Conservation (phyloP, 2,797 vertebrate species). For the Enoplosus armatus region DNA sequence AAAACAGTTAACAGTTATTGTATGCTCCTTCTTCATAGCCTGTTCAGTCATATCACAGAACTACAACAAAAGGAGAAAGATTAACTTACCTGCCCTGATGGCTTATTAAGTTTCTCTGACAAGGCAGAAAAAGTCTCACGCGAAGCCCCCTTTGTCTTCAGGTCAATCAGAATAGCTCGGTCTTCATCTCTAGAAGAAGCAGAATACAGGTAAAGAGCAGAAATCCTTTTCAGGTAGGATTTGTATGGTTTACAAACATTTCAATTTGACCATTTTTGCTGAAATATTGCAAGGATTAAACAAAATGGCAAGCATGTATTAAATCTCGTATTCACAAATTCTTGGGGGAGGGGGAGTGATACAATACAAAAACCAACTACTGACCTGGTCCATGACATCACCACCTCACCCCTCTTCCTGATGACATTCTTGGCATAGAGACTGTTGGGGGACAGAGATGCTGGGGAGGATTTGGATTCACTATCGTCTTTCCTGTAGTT, state of each 20-base stretch:
- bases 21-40: background rate
- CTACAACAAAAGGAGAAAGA: background rate
- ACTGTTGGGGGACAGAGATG: constrained; percentile 82
- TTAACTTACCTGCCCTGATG: constrained; percentile 88
- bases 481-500: constrained; percentile 62
- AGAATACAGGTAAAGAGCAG: background rate
- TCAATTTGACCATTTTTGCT: no score
- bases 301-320: background rate
- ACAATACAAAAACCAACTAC: constrained; percentile 24
- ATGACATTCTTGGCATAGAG: constrained; percentile 95
- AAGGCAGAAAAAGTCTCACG: constrained; percentile 91
- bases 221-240: background rate
- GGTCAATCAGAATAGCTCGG: constrained; percentile 90
- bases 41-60: background rate
- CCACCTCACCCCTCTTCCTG: constrained; percentile 94
- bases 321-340: background rate
- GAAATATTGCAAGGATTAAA: background rate
- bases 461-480: constrained; percentile 37
- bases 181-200: constrained; percentile 91
- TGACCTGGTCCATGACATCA: constrained; percentile 97
- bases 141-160: constrained; percentile 92
- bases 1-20: background rate
- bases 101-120: constrained; percentile 90
- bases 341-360: background rate
- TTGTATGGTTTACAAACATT: no score